Evolutionary conservation across 1,140 invertebrate species (phyloP).

Genomic region (Tetramorium alpestre): DNA sequence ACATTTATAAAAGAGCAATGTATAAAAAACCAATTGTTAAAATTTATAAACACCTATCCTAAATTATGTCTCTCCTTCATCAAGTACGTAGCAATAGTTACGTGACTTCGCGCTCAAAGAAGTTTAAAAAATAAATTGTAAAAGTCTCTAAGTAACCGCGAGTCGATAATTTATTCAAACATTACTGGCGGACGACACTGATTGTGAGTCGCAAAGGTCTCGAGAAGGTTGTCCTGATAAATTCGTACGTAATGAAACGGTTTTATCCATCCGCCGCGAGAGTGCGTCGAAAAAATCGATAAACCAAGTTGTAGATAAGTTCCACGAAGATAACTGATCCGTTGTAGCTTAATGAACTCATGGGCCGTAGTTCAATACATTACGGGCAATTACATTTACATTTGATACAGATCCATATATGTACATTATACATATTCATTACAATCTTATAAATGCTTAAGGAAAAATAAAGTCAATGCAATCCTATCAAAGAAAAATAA

Average conservation of each 20-base stretch:
- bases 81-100: neutral
- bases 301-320: neutral
- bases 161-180: conserved; percentile 47
- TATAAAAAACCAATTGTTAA: neutral
- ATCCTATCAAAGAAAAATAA: neutral
- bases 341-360: neutral
- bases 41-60: neutral
- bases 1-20: neutral
- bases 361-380: neutral
- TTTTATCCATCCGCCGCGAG: conserved; percentile 14
- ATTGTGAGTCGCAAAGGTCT: neutral
- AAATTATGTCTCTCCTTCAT: neutral
- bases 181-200: neutral
- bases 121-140: conserved; percentile 8
- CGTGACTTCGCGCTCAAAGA: neutral
- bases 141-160: neutral
- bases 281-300: conserved; percentile 52
- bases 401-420: neutral
- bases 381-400: neutral
- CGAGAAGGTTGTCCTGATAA: conserved; percentile 20
- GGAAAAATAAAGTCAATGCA: neutral
- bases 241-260: conserved; percentile 1
- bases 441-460: neutral
- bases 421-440: neutral
- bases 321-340: neutral